These are phyloP conservation scores for Xenops minutus DNA, from an alignment of 2,797 vertebrate genomes.

Conservation along the genomic window DNA sequence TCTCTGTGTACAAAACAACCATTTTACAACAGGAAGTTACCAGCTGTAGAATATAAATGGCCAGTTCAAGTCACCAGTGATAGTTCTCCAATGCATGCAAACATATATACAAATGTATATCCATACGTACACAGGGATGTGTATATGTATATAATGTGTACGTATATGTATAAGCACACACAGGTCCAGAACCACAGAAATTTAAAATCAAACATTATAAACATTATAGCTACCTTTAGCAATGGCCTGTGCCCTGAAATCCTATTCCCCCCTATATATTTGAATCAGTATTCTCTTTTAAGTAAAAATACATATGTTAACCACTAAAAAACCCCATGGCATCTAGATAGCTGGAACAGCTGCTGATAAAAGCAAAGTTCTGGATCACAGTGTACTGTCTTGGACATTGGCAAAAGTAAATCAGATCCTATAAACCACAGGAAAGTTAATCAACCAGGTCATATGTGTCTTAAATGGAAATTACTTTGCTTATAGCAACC, in stretches of 20 bases:
- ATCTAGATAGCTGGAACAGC: neutral
- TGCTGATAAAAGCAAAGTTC: neutral
- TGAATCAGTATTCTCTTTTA: neutral
- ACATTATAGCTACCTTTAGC: neutral
- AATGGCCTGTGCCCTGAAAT: neutral
- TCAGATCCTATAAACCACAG: neutral
- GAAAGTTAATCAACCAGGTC: neutral
- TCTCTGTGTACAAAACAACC: neutral
- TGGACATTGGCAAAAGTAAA: neutral
- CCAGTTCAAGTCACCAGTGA: neutral
- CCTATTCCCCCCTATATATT: neutral
- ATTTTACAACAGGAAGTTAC: neutral
- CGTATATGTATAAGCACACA: neutral
- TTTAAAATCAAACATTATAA: neutral
- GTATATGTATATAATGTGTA: neutral
- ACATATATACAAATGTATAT: neutral
- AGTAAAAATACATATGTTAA: neutral
- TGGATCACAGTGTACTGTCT: neutral
- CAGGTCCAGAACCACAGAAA: neutral
- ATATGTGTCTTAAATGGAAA: neutral
- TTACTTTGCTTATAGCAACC: neutral
- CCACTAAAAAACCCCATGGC: accelerated
- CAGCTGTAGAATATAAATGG: neutral
- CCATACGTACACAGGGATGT: neutral
- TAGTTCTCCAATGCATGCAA: neutral